phyloP scores from a whole-genome alignment of 2,888 invertebrate genomes.

The Pegoplata infirma region DNA sequence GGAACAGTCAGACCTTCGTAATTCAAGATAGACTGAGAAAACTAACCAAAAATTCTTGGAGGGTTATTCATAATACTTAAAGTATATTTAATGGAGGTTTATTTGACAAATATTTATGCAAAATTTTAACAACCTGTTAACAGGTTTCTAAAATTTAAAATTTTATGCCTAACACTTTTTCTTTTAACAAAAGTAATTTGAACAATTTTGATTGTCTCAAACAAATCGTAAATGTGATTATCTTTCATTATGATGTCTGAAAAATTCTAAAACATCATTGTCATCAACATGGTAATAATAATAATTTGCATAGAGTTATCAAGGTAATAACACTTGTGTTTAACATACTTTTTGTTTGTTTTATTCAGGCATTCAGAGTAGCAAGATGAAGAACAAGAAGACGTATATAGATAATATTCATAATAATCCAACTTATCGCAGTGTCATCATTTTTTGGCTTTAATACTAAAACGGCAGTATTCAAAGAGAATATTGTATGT shows the following conservation, averaged over 20 bases:
- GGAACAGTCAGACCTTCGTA: no score
- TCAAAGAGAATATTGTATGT: conserved; percentile 54
- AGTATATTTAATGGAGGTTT: no score
- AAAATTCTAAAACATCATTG: conserved; percentile 37
- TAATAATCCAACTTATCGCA: conserved; percentile 35
- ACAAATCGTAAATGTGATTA: conserved; percentile 24
- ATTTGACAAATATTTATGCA: no score
- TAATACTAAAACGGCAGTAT: conserved; percentile 70
- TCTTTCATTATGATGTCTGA: conserved; percentile 7
- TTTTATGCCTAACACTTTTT: no score
- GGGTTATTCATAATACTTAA: no score
- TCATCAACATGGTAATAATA: conserved; percentile 33
- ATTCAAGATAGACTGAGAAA: no score
- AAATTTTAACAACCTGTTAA: no score
- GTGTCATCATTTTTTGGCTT: conserved; percentile 60
- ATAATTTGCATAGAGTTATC: conserved; percentile 48
- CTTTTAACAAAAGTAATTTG: no score
- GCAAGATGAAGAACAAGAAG: no score
- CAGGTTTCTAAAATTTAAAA: no score
- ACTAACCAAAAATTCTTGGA: no score
- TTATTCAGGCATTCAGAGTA: conserved; percentile 8
- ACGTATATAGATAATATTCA: conserved; percentile 14
- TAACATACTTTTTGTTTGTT: conserved; percentile 34
- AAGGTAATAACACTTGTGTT: conserved; percentile 59
- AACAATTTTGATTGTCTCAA: no score